Conservation (phyloP, 2,113 vertebrate genomes). For the Scophthalmus maximus region DNA sequence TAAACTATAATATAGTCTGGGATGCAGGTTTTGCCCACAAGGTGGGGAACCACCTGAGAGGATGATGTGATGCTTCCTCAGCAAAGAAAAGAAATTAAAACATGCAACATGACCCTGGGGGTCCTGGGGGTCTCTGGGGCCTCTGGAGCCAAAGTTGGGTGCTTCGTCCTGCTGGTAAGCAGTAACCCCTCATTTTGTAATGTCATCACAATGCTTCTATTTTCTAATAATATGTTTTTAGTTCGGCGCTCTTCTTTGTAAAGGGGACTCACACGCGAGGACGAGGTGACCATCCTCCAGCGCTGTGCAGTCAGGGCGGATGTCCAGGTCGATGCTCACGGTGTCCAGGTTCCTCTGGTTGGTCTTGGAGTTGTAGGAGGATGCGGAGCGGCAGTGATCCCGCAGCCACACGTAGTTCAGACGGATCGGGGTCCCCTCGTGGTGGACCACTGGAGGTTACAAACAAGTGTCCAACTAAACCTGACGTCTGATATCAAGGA, state of each 20-base stretch:
- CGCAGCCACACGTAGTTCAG: conserved; percentile 94
- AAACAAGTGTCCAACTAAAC: too few relatives aligned
- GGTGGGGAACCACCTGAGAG: too few relatives aligned
- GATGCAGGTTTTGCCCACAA: not conserved
- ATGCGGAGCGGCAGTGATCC: conserved; percentile 91
- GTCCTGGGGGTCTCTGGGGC: not conserved
- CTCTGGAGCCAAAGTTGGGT: not conserved
- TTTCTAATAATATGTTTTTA: too few relatives aligned
- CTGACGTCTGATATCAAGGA: too few relatives aligned
- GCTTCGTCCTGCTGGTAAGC: not conserved
- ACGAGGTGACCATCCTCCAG: conserved; percentile 84
- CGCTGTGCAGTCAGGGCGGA: conserved; percentile 82
- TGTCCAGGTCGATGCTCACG: conserved; percentile 86
- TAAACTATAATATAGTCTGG: not conserved
- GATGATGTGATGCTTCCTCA: too few relatives aligned
- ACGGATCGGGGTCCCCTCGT: conserved; percentile 80
- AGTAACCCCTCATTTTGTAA: not conserved
- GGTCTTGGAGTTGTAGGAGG: conserved; percentile 89
- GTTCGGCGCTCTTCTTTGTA: too few relatives aligned
- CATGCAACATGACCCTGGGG: too few relatives aligned
- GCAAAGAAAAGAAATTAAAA: too few relatives aligned
- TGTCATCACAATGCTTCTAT: not conserved
- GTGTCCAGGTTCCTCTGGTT: conserved; percentile 93
- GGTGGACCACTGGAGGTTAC: conserved; percentile 81
- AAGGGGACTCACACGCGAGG: conserved; percentile 92